Evolutionary conservation across 2,113 vertebrate genomes (phyloP), one percentile per base, ranked within the genome.

Genomic region (Clinocottus analis): DNA sequence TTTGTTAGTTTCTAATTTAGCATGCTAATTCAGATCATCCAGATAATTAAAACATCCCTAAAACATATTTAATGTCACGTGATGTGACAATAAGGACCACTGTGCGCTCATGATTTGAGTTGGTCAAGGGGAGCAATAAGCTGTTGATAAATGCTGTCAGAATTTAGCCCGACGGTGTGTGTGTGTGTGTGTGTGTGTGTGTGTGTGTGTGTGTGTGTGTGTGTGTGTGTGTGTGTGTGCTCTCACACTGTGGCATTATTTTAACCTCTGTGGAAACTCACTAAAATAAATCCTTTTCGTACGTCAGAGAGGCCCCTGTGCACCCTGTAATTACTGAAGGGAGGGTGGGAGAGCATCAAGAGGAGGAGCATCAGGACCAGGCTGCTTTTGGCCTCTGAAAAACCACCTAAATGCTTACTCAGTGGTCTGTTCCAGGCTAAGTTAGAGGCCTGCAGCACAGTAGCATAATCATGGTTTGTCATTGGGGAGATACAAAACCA

Each of bases 181-280:
- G 43, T 80, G 72, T 80, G 77, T 62, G 58, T 69, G 63, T 78
- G 77, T 72, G 63, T 78, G 77, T 72, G 82, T 79, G 43, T 80
- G 72, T 80, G 75, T 76, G 67, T 37, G 60, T 77, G 43, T 83
- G 72, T 80, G 77, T 80, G 76, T 70, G 80, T 76, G 77, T 63
- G 59, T 67, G 63, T 73, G 51, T 49, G 81, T 78, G 77, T 80
- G 76, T 70, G 80, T 76, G 77, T 63, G 53, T 70, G 64, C 33
- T 56, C 83, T 85, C 77, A 86, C 84, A 84, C 86, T 92, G 92
- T 90, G 92, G 91, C 92, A 93, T 95, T 95, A 92, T 93, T 94
- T 94, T 94, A 95, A 94, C 92, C 94, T 94, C 92, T 93, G 93
- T 94, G 93, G 94, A 95, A 95, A 95, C 92, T 91, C 90, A 91